Evolutionary conservation across 2,888 invertebrate species (phyloP), one percentile per base, ranked within the genome.

Genomic region (Cinara cedri): DNA sequence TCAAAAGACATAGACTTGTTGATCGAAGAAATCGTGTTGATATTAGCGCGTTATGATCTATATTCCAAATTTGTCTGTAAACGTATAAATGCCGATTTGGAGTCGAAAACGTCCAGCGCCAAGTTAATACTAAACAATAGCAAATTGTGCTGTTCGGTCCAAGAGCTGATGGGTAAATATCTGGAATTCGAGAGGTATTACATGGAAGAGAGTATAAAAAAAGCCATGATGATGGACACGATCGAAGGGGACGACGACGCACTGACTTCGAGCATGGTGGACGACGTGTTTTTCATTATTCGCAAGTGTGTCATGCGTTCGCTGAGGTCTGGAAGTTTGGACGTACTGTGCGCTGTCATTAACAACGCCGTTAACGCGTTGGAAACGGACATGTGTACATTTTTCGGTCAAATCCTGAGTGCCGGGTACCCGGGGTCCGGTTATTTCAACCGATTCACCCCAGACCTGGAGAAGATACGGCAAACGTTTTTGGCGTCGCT

Each of bases 281-380:
- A 99, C 86, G 98, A 99, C 86, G 93, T 97, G 0, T 98, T 98
- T 87, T 99, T 96, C 86, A 96, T 99, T 83, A 91, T 98, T 3
- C 92, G 96, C 84, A 98, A 98, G 87, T 96, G 97, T 84, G 93
- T 98, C 72, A 89, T 93, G 94, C 91, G 54, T 4, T 74, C 72
- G 16, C 42, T 78, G 57, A 21, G 78, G n/a, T 60, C 81, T 83
- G 93, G 94, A 84, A 97, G 95, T 85, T 90, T 98, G 81, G 98
- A 98, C 87, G 98, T 97, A 72, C 92, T 95, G 65, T 99, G 99
- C 88, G 97, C 96, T 2, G 94, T 97, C 83, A 91, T 99, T 44
- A 99, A 99, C 87, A 96, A 96, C 86, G 95, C 94, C 6, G 92
- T 93, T 83, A 90, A 93, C 0, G 90, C 93, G 82, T 87, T 99